A percentile compares a stretch with the other conserved stretches of the same genome.
Conservation (phyloP, 1,140 invertebrate genomes). For the Chironomus tepperi region DNA sequence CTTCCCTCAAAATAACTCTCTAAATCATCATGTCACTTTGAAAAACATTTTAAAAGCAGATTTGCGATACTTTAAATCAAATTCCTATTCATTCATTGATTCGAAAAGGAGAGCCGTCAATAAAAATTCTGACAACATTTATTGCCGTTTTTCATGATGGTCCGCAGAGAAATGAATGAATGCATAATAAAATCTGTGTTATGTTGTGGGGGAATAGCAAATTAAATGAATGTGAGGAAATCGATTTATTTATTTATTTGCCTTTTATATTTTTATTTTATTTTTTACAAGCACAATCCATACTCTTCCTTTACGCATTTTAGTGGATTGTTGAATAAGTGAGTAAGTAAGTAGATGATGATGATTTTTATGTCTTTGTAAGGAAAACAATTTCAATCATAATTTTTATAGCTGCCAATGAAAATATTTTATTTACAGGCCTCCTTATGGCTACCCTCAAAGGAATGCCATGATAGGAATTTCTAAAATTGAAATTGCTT, state of each 20-base stretch:
- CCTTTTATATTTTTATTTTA: conserved; percentile 8
- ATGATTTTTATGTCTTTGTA: not conserved
- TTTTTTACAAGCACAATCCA: not conserved
- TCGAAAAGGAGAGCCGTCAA: not conserved
- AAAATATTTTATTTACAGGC: not conserved
- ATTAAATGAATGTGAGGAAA: conserved; percentile 16
- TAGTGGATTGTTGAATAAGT: not conserved
- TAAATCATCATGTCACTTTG: no score
- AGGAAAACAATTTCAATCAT: conserved; percentile 18
- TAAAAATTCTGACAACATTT: conserved; percentile 18
- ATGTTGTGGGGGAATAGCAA: not conserved
- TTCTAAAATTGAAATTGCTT: not conserved
- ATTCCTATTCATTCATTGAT: no score
- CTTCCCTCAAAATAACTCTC: no score
- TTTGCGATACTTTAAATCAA: no score
- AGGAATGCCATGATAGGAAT: not conserved
- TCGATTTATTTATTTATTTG: conserved; percentile 10
- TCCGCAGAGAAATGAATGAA: not conserved
- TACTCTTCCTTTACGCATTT: not conserved
- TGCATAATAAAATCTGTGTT: not conserved
- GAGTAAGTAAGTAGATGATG: not conserved
- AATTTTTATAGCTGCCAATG: not conserved
- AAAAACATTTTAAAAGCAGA: no score
- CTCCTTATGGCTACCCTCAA: not conserved
- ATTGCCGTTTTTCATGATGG: conserved; percentile 10